These are phyloP conservation scores for Laupala kohalensis DNA, from an alignment of 1,140 invertebrate genomes.

Conservation along the genomic window DNA sequence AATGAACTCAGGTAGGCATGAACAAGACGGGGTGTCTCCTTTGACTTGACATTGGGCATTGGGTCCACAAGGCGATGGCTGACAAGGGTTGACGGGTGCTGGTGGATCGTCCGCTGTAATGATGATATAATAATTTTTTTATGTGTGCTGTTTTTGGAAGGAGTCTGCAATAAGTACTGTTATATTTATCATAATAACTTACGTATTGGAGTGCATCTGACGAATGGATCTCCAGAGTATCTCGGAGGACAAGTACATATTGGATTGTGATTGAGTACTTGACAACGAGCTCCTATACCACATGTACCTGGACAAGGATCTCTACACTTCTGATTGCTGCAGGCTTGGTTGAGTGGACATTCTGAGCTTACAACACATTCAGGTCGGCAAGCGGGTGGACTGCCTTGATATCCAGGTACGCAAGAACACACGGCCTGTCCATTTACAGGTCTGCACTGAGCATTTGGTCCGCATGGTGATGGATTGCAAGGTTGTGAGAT, in stretches of 20 bases:
- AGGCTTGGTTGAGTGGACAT: conserved; percentile 34
- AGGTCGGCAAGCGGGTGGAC: conserved; percentile 32
- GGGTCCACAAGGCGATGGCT: conserved; percentile 43
- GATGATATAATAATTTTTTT: not conserved
- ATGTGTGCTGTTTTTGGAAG: not conserved
- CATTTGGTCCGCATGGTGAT: conserved; percentile 28
- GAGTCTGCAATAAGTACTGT: too few relatives aligned
- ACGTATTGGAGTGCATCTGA: conserved; percentile 15
- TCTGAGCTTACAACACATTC: conserved; percentile 34
- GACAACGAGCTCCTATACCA: conserved; percentile 38
- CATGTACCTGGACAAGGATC: conserved; percentile 38
- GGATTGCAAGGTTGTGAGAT: conserved; percentile 32
- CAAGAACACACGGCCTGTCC: conserved; percentile 37
- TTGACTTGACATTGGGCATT: conserved; percentile 42
- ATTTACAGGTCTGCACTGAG: conserved; percentile 32
- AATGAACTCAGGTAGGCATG: too few relatives aligned
- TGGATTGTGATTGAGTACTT: conserved; percentile 39
- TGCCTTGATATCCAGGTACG: conserved; percentile 30
- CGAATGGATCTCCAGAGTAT: conserved; percentile 38
- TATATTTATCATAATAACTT: not conserved
- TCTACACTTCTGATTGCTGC: conserved; percentile 34
- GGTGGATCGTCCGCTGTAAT: conserved; percentile 14
- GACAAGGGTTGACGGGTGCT: conserved; percentile 37
- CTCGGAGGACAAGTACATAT: conserved; percentile 36
- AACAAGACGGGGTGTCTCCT: too few relatives aligned